Conservation (phyloP, 2,113 vertebrate species). For the Tringa solitaria region DNA sequence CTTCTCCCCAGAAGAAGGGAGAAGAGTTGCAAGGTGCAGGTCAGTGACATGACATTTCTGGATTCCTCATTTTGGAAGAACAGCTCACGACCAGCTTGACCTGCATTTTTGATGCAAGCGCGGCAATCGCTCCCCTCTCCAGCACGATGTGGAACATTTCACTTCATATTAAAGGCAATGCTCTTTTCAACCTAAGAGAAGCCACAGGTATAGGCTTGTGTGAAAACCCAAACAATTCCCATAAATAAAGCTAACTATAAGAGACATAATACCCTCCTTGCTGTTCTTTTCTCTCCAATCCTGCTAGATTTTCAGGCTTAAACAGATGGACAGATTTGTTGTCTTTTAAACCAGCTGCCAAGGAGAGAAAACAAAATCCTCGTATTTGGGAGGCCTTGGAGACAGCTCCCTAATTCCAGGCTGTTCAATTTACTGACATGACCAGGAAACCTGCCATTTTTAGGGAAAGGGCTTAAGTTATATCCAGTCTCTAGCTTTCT, state of each 20-base stretch:
- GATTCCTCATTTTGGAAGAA: background rate
- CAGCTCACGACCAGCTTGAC: background rate
- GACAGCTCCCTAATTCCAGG: background rate
- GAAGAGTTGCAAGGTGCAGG: background rate
- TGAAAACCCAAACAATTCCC: background rate
- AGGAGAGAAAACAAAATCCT: background rate
- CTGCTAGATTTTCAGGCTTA: background rate
- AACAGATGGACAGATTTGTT: background rate
- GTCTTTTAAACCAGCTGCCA: background rate
- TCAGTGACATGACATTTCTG: background rate
- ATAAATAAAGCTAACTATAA: background rate
- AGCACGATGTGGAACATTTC: background rate
- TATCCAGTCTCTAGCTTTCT: background rate
- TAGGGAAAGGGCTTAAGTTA: background rate
- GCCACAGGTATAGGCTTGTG: background rate
- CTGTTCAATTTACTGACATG: background rate
- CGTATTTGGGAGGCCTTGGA: background rate
- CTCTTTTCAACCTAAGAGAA: background rate
- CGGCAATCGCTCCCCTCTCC: background rate
- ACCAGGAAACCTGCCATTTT: background rate
- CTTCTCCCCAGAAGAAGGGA: background rate
- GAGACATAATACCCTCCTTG: background rate
- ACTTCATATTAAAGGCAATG: background rate
- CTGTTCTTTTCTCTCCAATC: background rate
- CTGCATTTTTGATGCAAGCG: background rate